These are phyloP conservation scores for Etheostoma cragini DNA, from an alignment of 2,113 vertebrate genomes.

Conservation along the genomic window DNA sequence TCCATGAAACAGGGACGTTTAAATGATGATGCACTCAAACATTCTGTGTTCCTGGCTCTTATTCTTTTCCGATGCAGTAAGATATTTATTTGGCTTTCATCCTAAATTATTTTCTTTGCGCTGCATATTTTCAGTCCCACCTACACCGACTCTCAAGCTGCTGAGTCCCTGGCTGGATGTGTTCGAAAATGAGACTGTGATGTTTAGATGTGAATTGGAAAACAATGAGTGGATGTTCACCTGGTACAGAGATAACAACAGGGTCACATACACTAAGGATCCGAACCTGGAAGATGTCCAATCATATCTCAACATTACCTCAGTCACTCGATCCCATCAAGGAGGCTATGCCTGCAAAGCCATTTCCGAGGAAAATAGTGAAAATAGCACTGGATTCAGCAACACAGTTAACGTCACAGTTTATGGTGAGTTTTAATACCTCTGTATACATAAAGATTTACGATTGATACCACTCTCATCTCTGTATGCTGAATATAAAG, in stretches of 20 bases:
- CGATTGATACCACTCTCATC: background rate
- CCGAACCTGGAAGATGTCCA: accelerated
- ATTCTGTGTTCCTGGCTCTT: background rate
- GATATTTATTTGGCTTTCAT: background rate
- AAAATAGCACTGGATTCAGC: conserved; percentile 29
- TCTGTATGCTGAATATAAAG: background rate
- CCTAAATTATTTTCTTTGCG: background rate
- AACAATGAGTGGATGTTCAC: conserved; percentile 17
- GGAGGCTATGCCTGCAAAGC: conserved; percentile 56
- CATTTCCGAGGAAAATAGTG: background rate
- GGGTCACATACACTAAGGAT: accelerated
- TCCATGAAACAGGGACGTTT: background rate
- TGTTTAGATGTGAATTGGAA: background rate
- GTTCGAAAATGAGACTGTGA: conserved; percentile 53
- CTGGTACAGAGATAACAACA: conserved; percentile 30
- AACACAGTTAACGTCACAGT: background rate
- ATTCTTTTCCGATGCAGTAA: background rate
- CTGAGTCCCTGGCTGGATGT: conserved; percentile 39
- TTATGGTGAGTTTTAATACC: conserved; percentile 41
- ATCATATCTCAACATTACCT: conserved; percentile 2
- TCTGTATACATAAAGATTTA: background rate
- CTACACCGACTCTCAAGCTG: conserved; percentile 25
- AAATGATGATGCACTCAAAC: background rate
- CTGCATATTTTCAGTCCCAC: conserved; percentile 49
- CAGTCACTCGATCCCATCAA: accelerated